A percentile compares a stretch with the other conserved stretches of the same genome.
Evolutionary conservation across 2,797 vertebrate species (phyloP).

Genomic region (Scomberomorus guttatus): DNA sequence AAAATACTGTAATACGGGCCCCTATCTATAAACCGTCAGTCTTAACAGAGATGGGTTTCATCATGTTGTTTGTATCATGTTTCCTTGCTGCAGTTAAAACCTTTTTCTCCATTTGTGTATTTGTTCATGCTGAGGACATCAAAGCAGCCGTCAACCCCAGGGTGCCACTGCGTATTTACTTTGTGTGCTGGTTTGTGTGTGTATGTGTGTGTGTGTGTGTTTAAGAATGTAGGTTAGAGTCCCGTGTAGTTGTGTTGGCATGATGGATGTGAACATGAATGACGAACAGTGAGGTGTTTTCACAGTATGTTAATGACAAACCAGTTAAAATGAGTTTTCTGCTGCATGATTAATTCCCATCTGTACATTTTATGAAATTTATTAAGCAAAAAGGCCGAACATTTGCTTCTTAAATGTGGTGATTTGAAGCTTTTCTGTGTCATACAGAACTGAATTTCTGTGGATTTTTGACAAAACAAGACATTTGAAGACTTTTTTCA

Average conservation of each 20-base stretch:
- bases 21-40: conserved; percentile 1
- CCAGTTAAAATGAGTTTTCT: conserved; percentile 44
- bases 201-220: conserved; percentile 9
- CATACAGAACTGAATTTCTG: no score
- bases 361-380: conserved; percentile 26
- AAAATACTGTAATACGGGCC: conserved; percentile 12
- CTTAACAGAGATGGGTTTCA: conserved; percentile 36
- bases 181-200: conserved; percentile 16
- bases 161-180: conserved; percentile 44
- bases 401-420: no score
- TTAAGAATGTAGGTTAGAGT: not conserved
- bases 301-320: conserved; percentile 25
- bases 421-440: no score
- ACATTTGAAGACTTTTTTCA: no score
- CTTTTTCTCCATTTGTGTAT: conserved; percentile 27
- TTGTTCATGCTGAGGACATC: conserved; percentile 59
- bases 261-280: conserved; percentile 11
- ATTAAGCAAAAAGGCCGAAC: no score
- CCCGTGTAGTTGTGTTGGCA: not conserved
- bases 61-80: conserved; percentile 39
- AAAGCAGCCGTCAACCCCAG: conserved; percentile 51
- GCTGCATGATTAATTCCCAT: conserved; percentile 34
- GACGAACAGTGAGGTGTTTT: conserved; percentile 16
- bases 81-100: conserved; percentile 27
- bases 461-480: no score